A percentile compares a stretch with the other conserved stretches of the same genome.
Conservation (phyloP, 2,797 vertebrate species). For the Amphiprion clarkii region DNA sequence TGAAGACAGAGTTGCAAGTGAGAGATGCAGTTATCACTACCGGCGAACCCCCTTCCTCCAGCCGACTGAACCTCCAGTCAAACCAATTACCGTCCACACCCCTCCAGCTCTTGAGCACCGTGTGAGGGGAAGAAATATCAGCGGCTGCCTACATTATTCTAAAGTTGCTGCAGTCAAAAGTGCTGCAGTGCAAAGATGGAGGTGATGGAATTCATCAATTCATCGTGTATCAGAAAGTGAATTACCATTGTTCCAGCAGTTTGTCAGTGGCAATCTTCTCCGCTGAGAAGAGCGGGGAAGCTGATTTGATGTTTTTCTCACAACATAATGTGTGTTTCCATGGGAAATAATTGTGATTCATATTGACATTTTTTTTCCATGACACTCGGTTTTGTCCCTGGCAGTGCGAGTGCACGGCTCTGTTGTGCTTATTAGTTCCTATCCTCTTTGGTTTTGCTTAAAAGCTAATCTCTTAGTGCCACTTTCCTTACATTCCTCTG, state of each 20-base stretch:
- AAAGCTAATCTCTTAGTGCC: neutral
- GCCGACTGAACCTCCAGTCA: conserved; percentile 69
- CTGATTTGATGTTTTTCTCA: conserved; percentile 2
- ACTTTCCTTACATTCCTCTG: neutral
- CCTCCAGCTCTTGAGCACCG: conserved; percentile 54
- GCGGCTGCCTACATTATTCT: conserved; percentile 48
- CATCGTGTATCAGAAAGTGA: conserved; percentile 37
- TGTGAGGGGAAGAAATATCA: conserved; percentile 48
- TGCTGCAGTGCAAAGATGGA: conserved; percentile 51
- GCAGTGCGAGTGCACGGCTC: neutral
- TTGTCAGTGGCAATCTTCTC: conserved; percentile 26
- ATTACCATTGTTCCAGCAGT: conserved; percentile 54
- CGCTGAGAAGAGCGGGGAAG: neutral
- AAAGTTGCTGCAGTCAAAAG: conserved; percentile 49
- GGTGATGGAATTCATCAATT: conserved; percentile 58
- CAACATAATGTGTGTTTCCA: conserved; percentile 6
- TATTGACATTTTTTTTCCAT: conserved; percentile 5
- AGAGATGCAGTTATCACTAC: conserved; percentile 65
- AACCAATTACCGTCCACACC: conserved; percentile 73
- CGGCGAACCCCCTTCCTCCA: conserved; percentile 63
- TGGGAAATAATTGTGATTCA: conserved; percentile 22
- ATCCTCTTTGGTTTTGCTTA: neutral
- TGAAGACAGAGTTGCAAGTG: conserved; percentile 68
- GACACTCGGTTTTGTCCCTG: neutral
- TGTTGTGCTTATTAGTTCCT: neutral